Conservation (phyloP, 2,888 invertebrate species). For the Caenorhabditis becei region DNA sequence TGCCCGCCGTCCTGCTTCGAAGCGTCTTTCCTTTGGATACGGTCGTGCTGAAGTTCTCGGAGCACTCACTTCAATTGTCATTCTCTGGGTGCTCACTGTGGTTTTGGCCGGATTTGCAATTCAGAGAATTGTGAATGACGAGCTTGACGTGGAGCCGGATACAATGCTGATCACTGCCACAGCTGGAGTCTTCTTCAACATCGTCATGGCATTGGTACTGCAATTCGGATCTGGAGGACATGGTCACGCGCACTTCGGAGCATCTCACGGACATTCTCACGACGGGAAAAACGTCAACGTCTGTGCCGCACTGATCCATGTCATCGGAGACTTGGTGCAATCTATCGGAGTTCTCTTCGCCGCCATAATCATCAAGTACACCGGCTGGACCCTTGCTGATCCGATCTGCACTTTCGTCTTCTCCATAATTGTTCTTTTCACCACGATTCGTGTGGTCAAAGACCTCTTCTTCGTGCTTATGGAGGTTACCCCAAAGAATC, state of each 20-base stretch:
- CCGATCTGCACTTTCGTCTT: conserved; percentile 98
- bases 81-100: conserved; percentile 98
- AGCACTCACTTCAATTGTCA: conserved; percentile 87
- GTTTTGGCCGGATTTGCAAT: conserved; percentile 94
- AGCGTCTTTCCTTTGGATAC: conserved; percentile 92
- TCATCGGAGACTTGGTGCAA: conserved; percentile 94
- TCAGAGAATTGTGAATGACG: conserved; percentile 88
- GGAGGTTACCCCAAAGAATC: conserved; percentile 85
- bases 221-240: conserved; percentile 73
- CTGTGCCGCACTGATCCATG: conserved; percentile 95
- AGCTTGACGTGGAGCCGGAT: conserved; percentile 87
- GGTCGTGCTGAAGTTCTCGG: conserved; percentile 87
- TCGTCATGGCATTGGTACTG: conserved; percentile 83
- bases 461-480: conserved; percentile 78
- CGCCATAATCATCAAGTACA: conserved; percentile 88
- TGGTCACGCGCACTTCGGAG: conserved; percentile 71
- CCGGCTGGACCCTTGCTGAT: conserved; percentile 90
- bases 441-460: conserved; percentile 75
- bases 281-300: conserved; percentile 84
- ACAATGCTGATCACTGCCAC: conserved; percentile 92
- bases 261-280: conserved; percentile 62
- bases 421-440: conserved; percentile 86
- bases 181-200: conserved; percentile 93
- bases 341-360: conserved; percentile 95
- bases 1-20: conserved; percentile 87